phyloP scores from a whole-genome alignment of 2,113 vertebrate species.

The Butorides virescens region DNA sequence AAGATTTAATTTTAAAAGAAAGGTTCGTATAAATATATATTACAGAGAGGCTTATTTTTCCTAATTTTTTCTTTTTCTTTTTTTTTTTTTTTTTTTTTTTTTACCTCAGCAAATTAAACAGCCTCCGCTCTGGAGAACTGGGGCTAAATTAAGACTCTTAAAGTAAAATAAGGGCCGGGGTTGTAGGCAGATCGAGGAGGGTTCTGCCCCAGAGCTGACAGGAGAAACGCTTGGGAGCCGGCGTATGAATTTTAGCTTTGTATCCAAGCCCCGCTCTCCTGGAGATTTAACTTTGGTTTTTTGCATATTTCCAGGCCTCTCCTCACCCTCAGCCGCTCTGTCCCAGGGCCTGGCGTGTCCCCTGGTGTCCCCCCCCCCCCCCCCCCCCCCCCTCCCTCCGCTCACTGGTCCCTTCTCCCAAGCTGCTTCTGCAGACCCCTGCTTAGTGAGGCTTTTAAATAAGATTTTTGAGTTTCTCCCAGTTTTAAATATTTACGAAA shows the following conservation, averaged over 20 bases:
- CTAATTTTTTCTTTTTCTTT: no score
- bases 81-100: background rate
- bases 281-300: background rate
- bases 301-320: background rate
- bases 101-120: background rate
- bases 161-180: background rate
- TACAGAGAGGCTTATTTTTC: background rate
- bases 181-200: background rate
- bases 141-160: background rate
- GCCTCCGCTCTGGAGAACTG: background rate
- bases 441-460: background rate
- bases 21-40: background rate
- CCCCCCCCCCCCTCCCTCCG: accelerated
- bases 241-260: background rate
- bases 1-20: background rate
- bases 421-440: background rate
- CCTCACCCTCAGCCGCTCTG: background rate
- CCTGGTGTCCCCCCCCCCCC: no score
- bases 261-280: background rate
- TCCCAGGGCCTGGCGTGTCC: background rate
- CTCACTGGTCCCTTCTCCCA: background rate
- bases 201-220: background rate
- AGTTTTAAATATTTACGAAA: background rate
- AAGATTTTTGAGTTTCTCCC: accelerated
- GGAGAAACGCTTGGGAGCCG: background rate